A percentile compares a stretch with the other conserved stretches of the same genome.
Conservation (phyloP, 2,113 vertebrate genomes). For the Erythrocercus mccallii region DNA sequence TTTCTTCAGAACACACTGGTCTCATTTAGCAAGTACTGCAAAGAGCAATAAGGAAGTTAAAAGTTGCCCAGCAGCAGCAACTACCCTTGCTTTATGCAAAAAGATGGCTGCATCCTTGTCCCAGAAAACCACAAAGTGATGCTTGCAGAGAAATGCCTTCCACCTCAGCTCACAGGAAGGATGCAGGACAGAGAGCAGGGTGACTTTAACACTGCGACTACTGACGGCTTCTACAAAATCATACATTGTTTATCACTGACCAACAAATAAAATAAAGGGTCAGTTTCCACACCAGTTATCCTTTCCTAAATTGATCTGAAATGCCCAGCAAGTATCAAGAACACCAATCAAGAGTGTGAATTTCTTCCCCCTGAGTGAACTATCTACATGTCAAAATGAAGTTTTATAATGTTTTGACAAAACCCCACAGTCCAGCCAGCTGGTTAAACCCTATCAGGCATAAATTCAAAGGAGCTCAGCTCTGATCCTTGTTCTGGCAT, state of each 20-base stretch:
- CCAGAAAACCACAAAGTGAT: background rate
- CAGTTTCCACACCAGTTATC: rapidly evolving
- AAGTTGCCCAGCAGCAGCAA: background rate
- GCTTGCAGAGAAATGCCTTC: background rate
- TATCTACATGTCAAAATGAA: background rate
- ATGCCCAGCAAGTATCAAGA: background rate
- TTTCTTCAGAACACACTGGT: background rate
- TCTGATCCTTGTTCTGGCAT: background rate
- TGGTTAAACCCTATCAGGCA: background rate
- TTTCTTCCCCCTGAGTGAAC: background rate
- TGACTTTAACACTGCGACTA: background rate
- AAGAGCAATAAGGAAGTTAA: background rate
- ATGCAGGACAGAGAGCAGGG: background rate
- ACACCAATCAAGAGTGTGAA: background rate
- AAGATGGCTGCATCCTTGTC: background rate
- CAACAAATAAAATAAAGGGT: background rate
- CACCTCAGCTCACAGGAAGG: background rate
- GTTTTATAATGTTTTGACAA: background rate
- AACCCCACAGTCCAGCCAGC: background rate
- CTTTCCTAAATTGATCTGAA: background rate
- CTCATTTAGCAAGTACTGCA: background rate
- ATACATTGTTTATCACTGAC: background rate
- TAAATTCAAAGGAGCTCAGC: background rate
- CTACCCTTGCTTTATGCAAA: background rate
- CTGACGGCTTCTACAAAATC: background rate